Conservation (phyloP, 1,140 invertebrate genomes). For the Drosophila suzukii region DNA sequence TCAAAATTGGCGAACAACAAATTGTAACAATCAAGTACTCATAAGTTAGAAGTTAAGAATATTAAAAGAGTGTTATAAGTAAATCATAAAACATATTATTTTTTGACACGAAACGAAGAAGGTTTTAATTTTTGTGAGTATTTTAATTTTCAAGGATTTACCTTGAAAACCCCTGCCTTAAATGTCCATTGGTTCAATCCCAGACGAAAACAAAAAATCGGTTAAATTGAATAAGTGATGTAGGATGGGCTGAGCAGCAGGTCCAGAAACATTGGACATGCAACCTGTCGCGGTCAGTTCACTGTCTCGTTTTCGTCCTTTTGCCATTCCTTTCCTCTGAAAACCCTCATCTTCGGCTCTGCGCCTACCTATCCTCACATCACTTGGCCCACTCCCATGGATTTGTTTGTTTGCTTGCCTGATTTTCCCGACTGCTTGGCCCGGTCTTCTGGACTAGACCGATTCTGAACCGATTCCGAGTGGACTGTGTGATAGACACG, state of each 20-base stretch:
- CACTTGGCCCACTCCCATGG: constrained; percentile 18
- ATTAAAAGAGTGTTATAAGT: too few species aligned
- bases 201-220: neutral
- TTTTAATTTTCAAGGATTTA: neutral
- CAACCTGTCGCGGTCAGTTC: constrained; percentile 44
- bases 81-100: too few species aligned
- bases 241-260: neutral
- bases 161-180: neutral
- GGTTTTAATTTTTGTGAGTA: neutral
- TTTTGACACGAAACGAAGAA: too few species aligned
- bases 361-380: constrained; percentile 10
- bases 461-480: constrained; percentile 14
- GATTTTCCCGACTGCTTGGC: constrained; percentile 21
- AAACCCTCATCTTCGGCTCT: neutral
- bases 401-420: constrained; percentile 45
- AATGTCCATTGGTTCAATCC: neutral
- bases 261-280: constrained; percentile 26
- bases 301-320: constrained; percentile 33
- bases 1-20: neutral
- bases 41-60: neutral
- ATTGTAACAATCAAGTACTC: neutral
- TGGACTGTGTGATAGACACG: constrained; percentile 63
- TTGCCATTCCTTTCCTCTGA: neutral
- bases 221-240: constrained; percentile 22
- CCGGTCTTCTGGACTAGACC: constrained; percentile 13